A percentile compares a stretch with the other conserved stretches of the same genome.
phyloP scores from a whole-genome alignment of 2,113 vertebrate genomes.

The Cromileptes altivelis region DNA sequence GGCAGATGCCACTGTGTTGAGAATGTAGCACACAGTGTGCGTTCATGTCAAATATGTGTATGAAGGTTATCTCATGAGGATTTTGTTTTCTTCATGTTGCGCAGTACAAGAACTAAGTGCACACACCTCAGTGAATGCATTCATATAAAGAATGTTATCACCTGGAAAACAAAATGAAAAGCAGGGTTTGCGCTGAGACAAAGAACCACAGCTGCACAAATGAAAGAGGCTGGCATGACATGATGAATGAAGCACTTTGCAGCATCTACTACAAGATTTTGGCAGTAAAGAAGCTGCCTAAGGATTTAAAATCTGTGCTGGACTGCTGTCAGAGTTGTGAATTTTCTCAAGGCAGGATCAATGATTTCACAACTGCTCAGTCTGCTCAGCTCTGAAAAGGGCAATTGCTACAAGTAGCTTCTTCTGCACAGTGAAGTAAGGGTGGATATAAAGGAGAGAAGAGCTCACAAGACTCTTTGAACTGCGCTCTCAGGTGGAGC shows the following conservation, averaged over 20 bases:
- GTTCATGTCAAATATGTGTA: not conserved
- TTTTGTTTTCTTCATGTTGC: not conserved
- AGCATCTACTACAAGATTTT: not conserved
- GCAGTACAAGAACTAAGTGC: not conserved
- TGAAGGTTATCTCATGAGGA: not conserved
- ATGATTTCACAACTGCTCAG: constrained; percentile 5
- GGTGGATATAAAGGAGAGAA: not conserved
- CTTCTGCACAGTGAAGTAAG: not conserved
- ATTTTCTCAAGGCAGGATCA: constrained; percentile 12
- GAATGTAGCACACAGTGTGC: not conserved
- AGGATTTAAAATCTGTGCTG: not conserved
- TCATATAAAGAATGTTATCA: not conserved
- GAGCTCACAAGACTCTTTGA: not conserved
- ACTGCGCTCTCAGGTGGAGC: not conserved
- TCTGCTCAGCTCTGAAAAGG: not conserved
- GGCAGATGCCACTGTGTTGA: not conserved
- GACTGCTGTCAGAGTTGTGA: constrained; percentile 8
- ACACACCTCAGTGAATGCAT: not conserved
- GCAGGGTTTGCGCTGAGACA: not conserved
- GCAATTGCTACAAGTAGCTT: not conserved
- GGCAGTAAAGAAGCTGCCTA: not conserved
- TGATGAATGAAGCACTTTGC: not conserved
- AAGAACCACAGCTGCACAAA: not conserved
- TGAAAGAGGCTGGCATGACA: not conserved
- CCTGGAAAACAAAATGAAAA: not conserved